Conservation (phyloP, 2,888 invertebrate species). For the Vesta saturnalis region DNA sequence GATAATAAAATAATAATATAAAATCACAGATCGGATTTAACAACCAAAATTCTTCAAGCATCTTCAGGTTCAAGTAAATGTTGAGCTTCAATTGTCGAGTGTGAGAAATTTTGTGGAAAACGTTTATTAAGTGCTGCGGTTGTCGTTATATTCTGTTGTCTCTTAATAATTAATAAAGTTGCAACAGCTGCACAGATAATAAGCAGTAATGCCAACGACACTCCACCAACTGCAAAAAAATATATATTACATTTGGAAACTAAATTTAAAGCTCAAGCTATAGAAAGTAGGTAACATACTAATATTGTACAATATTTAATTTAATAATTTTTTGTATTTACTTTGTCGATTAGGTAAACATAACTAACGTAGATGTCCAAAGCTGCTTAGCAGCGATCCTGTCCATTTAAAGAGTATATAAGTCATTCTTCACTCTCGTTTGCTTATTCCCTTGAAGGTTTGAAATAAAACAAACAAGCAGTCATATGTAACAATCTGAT, state of each 20-base stretch:
- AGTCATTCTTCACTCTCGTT: too few species aligned
- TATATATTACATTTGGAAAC: neutral
- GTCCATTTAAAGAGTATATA: too few species aligned
- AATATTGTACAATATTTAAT: too few species aligned
- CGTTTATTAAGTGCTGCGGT: conserved; percentile 59
- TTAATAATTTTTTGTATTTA: too few species aligned
- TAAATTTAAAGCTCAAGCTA: neutral
- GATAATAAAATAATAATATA: conserved; percentile 4
- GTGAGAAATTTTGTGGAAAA: conserved; percentile 59
- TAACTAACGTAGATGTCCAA: too few species aligned
- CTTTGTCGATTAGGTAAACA: too few species aligned
- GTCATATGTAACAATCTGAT: too few species aligned
- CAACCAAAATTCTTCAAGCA: conserved; percentile 39
- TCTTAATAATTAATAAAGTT: conserved; percentile 57
- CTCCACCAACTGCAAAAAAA: conserved; percentile 26
- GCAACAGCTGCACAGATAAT: conserved; percentile 56
- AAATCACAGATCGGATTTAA: conserved; percentile 8
- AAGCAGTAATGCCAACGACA: conserved; percentile 53
- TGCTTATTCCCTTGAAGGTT: too few species aligned
- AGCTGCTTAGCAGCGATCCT: too few species aligned
- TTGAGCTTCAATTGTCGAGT: conserved; percentile 58
- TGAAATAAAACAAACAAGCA: too few species aligned
- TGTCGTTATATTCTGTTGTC: conserved; percentile 59
- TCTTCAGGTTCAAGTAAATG: conserved; percentile 60
- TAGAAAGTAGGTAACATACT: too few species aligned